Evolutionary conservation across 1,140 invertebrate species (phyloP).

Genomic region (Drosophila sucinea): DNA sequence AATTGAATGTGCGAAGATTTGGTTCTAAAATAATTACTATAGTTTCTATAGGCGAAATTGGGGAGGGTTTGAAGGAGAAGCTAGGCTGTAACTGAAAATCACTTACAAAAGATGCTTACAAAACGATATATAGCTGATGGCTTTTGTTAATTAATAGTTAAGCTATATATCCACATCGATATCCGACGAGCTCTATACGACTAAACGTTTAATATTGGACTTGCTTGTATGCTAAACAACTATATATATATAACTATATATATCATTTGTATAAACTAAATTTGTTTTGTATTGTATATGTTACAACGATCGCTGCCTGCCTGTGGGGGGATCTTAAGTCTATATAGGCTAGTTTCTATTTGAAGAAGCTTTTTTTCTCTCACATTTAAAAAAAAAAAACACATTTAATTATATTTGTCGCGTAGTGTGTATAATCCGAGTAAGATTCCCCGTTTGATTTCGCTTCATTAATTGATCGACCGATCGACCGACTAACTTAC

Average conservation of each 20-base stretch:
- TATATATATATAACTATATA: conserved; percentile 49
- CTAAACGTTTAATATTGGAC: conserved; percentile 61
- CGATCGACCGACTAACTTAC: conserved; percentile 2
- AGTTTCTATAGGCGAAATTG: conserved; percentile 11
- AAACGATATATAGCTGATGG: conserved; percentile 54
- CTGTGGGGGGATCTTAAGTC: conserved; percentile 59
- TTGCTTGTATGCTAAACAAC: conserved; percentile 63
- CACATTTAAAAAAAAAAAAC: neutral
- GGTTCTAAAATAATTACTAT: conserved; percentile 32
- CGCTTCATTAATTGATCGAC: neutral
- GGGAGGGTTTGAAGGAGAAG: neutral
- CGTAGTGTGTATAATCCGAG: neutral
- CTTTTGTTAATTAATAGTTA: conserved; percentile 35
- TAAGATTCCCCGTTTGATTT: conserved; percentile 10
- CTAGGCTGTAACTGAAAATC: conserved; percentile 24
- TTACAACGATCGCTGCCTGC: conserved; percentile 64
- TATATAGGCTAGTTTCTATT: conserved; percentile 64
- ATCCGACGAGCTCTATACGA: conserved; percentile 16
- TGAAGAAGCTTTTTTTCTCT: conserved; percentile 18
- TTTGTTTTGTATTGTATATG: conserved; percentile 71
- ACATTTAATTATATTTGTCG: neutral
- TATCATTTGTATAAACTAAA: conserved; percentile 60
- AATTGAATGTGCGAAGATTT: conserved; percentile 48
- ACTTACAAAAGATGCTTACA: conserved; percentile 68
- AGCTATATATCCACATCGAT: conserved; percentile 44